Evolutionary conservation across 2,797 vertebrate genomes (phyloP).

Genomic region (Acipenser ruthenus): DNA sequence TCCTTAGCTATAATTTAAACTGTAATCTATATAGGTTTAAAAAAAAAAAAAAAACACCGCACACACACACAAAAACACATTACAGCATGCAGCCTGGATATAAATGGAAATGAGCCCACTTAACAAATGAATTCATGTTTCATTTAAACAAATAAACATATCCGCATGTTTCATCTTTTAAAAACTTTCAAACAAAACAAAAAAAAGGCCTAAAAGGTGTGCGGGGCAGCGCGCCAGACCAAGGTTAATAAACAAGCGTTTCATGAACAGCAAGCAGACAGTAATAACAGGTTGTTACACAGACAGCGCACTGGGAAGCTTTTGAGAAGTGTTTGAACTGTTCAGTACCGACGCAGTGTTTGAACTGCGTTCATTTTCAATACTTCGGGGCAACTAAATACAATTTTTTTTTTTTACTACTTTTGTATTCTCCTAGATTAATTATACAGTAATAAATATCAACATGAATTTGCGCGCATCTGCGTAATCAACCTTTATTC

Average conservation of each 20-base stretch:
- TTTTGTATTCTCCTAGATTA: constrained; percentile 34
- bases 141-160: too few relatives aligned
- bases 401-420: too few relatives aligned
- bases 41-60: constrained; percentile 25
- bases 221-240: constrained; percentile 35
- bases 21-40: constrained; percentile 29
- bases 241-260: constrained; percentile 34
- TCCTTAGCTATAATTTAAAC: too few relatives aligned
- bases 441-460: constrained; percentile 18
- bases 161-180: background rate
- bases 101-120: background rate
- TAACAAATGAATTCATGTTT: too few relatives aligned
- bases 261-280: constrained; percentile 30
- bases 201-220: constrained; percentile 23
- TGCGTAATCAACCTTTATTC: background rate
- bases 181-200: background rate
- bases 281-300: background rate
- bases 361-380: too few relatives aligned
- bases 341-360: constrained; percentile 64
- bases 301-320: too few relatives aligned
- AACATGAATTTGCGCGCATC: background rate
- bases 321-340: constrained; percentile 36
- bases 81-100: background rate
- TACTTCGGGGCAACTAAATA: too few relatives aligned
- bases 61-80: background rate